Percentiles rank a stretch among this genome's conserved stretches.
Conservation (phyloP, 2,797 vertebrate genomes). For the Urocyon cinereoargenteus region DNA sequence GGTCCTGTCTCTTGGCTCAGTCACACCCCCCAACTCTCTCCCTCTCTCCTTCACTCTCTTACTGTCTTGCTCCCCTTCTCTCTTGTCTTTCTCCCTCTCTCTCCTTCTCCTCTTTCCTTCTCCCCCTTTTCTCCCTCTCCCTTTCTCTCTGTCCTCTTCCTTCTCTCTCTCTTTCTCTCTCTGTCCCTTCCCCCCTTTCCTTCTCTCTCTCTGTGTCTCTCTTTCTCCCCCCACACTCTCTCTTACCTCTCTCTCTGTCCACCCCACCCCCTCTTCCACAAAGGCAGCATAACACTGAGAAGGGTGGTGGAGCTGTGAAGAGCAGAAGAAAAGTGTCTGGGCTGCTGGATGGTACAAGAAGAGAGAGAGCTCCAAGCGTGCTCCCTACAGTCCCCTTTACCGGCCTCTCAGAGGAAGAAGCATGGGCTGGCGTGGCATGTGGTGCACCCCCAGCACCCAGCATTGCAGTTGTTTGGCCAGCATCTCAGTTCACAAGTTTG, state of each 20-base stretch:
- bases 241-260: not conserved
- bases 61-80: not conserved
- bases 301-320: not conserved
- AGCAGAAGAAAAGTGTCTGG: not conserved
- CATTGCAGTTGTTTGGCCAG: too few species aligned
- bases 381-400: not conserved
- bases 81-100: not conserved
- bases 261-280: not conserved
- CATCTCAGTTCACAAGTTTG: not conserved
- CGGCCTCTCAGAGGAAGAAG: not conserved
- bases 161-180: not conserved
- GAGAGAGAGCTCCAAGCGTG: not conserved
- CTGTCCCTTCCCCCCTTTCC: too few species aligned
- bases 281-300: not conserved
- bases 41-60: not conserved
- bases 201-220: not conserved
- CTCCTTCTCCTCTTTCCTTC: not conserved
- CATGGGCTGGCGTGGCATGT: fast-evolving
- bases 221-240: too few species aligned
- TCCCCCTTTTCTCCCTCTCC: too few species aligned
- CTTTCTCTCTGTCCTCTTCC: not conserved
- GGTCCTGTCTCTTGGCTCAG: not conserved
- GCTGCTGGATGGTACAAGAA: not conserved
- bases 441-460: not conserved
- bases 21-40: fast-evolving